A percentile compares a stretch with the other conserved stretches of the same genome.
Evolutionary conservation across 2,888 invertebrate species (phyloP).

Genomic region (Drosophila engyochracea): DNA sequence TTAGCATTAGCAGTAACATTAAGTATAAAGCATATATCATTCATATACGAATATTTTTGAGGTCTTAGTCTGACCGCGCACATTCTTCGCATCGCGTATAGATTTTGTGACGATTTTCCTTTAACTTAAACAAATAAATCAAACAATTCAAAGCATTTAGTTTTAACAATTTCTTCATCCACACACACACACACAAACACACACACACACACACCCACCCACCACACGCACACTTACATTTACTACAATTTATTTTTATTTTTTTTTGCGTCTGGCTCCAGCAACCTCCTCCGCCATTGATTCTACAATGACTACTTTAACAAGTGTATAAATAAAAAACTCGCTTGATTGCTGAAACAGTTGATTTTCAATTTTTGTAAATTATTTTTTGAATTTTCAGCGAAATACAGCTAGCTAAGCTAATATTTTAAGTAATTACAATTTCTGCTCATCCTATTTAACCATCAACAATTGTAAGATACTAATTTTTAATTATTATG

Average conservation of each 20-base stretch:
- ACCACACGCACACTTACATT: background rate
- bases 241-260: constrained; percentile 2
- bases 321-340: constrained; percentile 38
- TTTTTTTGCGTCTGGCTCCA: constrained; percentile 6
- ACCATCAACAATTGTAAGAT: background rate
- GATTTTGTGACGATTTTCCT: constrained; percentile 33
- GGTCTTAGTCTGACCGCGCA: constrained; percentile 23
- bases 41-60: constrained; percentile 14
- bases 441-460: background rate
- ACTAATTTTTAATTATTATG: background rate
- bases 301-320: constrained; percentile 26
- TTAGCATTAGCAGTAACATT: constrained; percentile 13
- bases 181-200: background rate
- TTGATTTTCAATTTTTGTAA: background rate
- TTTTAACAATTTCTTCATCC: constrained; percentile 27
- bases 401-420: background rate
- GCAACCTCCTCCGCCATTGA: constrained; percentile 22
- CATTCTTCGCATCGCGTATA: constrained; percentile 31
- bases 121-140: constrained; percentile 12
- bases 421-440: background rate
- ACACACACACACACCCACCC: background rate
- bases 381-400: background rate
- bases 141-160: constrained; percentile 61
- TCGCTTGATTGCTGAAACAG: constrained; percentile 20
- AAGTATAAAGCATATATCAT: constrained; percentile 7